Evolutionary conservation across 2,113 vertebrate species (phyloP).

Genomic region (Okapia johnstoni): DNA sequence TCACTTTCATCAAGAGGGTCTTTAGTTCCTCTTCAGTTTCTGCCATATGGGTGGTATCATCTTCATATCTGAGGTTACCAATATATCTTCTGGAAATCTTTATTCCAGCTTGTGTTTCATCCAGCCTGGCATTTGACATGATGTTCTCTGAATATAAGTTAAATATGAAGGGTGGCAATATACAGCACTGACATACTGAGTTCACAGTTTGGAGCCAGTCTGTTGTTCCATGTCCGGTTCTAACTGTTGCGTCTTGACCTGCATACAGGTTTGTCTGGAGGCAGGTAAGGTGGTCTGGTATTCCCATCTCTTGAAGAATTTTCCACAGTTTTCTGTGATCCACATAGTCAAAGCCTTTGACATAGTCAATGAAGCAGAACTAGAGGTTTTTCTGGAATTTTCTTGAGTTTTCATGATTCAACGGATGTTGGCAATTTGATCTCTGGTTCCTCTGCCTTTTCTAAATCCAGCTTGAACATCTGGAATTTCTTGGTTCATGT

Average conservation of each 20-base stretch:
- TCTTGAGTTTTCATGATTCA: background rate
- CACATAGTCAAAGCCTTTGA: background rate
- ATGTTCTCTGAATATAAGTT: background rate
- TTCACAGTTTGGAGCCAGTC: background rate
- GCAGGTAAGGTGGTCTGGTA: background rate
- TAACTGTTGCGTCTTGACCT: background rate
- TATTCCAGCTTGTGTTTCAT: background rate
- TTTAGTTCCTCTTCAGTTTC: background rate
- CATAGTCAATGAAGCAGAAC: background rate
- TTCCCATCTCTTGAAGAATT: background rate
- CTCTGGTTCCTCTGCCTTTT: background rate
- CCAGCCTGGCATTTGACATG: background rate
- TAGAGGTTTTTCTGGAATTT: background rate
- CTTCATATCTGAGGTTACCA: background rate
- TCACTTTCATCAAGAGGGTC: background rate
- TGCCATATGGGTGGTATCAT: background rate
- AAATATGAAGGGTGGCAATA: background rate
- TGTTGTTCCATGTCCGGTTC: background rate
- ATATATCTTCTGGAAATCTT: background rate
- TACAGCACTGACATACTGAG: background rate
- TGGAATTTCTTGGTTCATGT: background rate
- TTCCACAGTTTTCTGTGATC: background rate
- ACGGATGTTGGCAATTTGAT: background rate
- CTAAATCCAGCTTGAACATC: background rate
- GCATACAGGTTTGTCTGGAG: background rate